Conservation (phyloP, 2,113 vertebrate genomes). For the Vimba vimba region DNA sequence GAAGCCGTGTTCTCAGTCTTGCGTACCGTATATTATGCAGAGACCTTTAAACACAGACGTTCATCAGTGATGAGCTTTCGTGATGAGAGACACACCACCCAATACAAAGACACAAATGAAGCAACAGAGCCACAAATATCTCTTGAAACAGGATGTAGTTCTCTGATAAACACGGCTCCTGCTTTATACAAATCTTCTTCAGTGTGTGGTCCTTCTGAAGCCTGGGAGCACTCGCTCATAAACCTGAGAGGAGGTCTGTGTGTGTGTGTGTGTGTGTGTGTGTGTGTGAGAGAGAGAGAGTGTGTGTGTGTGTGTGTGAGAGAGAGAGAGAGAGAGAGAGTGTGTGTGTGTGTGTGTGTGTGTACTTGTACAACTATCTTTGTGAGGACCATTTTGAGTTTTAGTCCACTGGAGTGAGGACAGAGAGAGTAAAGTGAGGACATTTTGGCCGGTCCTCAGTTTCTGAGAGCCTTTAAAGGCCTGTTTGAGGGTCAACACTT, state of each 20-base stretch:
- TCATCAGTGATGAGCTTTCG: neutral
- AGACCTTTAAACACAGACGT: neutral
- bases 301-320: too few species aligned
- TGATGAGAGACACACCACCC: constrained; percentile 50
- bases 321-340: too few species aligned
- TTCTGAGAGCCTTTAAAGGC: too few species aligned
- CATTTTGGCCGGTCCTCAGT: too few species aligned
- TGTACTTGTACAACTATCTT: too few species aligned
- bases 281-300: neutral
- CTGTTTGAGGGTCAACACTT: too few species aligned
- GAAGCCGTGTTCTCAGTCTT: neutral
- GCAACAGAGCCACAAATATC: constrained; percentile 59
- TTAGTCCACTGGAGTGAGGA: too few species aligned
- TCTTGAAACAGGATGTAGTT: constrained; percentile 66
- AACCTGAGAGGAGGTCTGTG: constrained; percentile 35
- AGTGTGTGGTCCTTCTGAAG: constrained; percentile 64
- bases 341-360: too few species aligned
- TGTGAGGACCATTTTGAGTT: too few species aligned
- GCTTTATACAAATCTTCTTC: constrained; percentile 62
- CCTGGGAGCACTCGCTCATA: constrained; percentile 50
- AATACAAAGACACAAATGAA: constrained; percentile 54
- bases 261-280: constrained; percentile 37
- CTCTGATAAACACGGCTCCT: constrained; percentile 64
- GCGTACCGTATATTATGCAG: neutral
- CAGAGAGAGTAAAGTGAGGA: too few species aligned